phyloP scores from a whole-genome alignment of 2,888 invertebrate species.

The Ophioninae sp. region DNA sequence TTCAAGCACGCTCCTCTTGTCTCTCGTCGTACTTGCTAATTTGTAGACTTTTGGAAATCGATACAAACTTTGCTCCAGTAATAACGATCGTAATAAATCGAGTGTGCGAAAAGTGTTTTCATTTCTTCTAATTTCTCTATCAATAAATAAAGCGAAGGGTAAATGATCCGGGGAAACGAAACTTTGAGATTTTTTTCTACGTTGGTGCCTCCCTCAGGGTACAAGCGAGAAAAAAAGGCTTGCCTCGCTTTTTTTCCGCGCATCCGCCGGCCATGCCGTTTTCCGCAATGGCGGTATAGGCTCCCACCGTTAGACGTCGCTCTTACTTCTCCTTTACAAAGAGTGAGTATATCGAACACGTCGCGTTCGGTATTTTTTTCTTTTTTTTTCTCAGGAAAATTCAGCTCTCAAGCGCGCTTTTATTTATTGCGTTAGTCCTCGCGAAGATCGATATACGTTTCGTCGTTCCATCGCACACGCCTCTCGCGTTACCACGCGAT shows the following conservation, averaged over 20 bases:
- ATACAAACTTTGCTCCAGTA: background rate
- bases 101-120: background rate
- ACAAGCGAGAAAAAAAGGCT: constrained; percentile 34
- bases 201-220: constrained; percentile 49
- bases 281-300: constrained; percentile 73
- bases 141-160: background rate
- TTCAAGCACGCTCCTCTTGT: constrained; percentile 20
- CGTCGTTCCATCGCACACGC: constrained; percentile 16
- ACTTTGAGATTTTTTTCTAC: constrained; percentile 43
- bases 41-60: background rate
- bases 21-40: constrained; percentile 12
- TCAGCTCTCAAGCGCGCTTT: background rate
- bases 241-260: constrained; percentile 56
- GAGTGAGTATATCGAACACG: constrained; percentile 61
- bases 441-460: constrained; percentile 3
- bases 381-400: background rate
- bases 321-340: constrained; percentile 61
- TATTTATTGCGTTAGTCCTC: background rate
- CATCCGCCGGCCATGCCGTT: constrained; percentile 74
- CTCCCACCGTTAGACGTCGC: constrained; percentile 54
- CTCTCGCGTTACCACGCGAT: constrained; percentile 19
- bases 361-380: background rate
- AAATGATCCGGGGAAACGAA: constrained; percentile 21
- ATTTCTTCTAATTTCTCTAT: background rate
- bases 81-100: constrained; percentile 8